phyloP scores from a whole-genome alignment of 2,113 vertebrate genomes.

The Oophaga pumilio region DNA sequence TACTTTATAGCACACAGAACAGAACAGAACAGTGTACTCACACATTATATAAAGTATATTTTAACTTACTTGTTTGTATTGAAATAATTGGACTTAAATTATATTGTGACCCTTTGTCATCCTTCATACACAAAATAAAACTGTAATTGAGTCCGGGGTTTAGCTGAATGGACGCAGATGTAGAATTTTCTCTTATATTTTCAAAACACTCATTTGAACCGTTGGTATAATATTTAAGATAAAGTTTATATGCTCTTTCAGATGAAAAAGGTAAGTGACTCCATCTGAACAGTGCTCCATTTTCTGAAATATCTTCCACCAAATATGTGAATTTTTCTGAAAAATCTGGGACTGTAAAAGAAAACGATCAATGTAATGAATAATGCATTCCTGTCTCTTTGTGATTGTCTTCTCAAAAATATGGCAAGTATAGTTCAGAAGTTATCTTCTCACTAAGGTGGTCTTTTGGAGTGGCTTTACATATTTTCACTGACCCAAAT shows the following conservation, averaged over 20 bases:
- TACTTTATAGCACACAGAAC: too few relatives aligned
- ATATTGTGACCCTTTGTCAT: constrained; percentile 68
- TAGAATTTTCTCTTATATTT: constrained; percentile 64
- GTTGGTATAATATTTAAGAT: constrained; percentile 75
- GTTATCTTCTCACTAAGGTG: too few relatives aligned
- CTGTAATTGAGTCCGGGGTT: constrained; percentile 76
- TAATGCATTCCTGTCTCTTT: too few relatives aligned
- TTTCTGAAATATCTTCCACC: constrained; percentile 74
- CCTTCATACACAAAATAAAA: constrained; percentile 76
- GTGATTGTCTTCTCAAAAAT: too few relatives aligned
- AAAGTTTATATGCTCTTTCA: constrained; percentile 66
- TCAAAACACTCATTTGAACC: constrained; percentile 61
- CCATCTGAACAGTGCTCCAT: constrained; percentile 77
- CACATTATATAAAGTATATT: neutral
- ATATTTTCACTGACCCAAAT: too few relatives aligned
- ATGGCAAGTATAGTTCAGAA: too few relatives aligned
- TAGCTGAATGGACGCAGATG: constrained; percentile 70
- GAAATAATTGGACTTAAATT: constrained; percentile 73
- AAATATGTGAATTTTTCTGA: constrained; percentile 65
- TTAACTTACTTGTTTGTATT: constrained; percentile 80
- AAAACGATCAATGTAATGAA: neutral
- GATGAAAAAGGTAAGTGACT: constrained; percentile 65
- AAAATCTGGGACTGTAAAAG: constrained; percentile 63
- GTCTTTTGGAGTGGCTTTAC: too few relatives aligned
- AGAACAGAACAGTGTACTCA: too few relatives aligned